Percentiles rank a stretch among this genome's conserved stretches.
Evolutionary conservation across 2,888 invertebrate genomes (phyloP).

Genomic region (Elysia crispata): DNA sequence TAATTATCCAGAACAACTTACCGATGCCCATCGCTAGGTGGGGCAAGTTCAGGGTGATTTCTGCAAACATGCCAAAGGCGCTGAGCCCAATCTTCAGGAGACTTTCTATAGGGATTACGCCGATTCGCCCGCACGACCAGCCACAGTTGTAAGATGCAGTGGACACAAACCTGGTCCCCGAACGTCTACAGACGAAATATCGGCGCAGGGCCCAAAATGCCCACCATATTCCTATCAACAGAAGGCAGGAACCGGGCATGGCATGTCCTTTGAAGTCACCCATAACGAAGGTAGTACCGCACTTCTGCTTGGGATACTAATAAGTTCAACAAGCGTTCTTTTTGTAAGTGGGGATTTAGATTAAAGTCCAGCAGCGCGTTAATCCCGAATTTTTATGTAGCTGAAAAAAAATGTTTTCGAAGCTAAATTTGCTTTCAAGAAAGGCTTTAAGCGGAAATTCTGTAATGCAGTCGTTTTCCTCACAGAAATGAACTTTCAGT

Average conservation of each 20-base stretch:
- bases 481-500: no score
- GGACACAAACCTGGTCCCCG: conserved; percentile 19
- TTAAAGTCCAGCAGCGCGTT: no score
- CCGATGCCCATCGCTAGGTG: conserved; percentile 36
- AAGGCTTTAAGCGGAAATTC: no score
- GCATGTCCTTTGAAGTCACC: conserved; percentile 41
- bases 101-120: conserved; percentile 40
- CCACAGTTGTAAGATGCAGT: conserved; percentile 14
- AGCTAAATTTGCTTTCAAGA: no score
- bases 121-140: conserved; percentile 16
- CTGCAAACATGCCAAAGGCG: conserved; percentile 32
- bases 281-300: not conserved
- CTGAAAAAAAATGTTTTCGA: not conserved
- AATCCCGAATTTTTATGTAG: no score
- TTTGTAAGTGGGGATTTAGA: no score
- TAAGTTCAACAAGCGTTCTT: no score
- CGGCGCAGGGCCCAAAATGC: conserved; percentile 24
- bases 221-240: conserved; percentile 40
- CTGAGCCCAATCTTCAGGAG: conserved; percentile 33
- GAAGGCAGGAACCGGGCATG: conserved; percentile 38
- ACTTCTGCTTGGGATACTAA: no score
- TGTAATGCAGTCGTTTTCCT: no score
- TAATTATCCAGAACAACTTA: conserved; percentile 28
- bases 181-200: conserved; percentile 9
- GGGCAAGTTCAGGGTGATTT: conserved; percentile 31